phyloP scores from a whole-genome alignment of 2,888 invertebrate species.

The Bhutanitis thaidina region DNA sequence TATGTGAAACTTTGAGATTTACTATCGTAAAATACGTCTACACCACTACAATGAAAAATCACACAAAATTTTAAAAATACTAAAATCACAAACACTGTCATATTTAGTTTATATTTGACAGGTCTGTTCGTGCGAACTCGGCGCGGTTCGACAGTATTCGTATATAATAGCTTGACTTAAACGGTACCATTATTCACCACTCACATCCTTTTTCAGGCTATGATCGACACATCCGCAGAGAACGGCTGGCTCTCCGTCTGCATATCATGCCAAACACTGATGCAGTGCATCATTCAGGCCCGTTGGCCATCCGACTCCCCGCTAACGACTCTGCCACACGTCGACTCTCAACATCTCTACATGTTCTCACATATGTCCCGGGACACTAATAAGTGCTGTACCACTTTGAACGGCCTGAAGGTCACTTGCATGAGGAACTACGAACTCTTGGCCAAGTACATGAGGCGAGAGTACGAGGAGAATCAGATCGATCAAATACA shows the following conservation, averaged over 20 bases:
- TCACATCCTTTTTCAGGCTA: slow-evolving; percentile 83
- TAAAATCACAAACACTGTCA: too few species aligned
- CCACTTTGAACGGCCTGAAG: slow-evolving; percentile 81
- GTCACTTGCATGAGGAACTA: slow-evolving; percentile 76
- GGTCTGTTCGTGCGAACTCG: too few species aligned
- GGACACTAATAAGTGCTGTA: slow-evolving; percentile 55
- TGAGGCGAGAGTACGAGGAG: slow-evolving; percentile 83
- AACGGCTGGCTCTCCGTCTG: slow-evolving; percentile 93
- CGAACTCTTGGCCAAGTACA: slow-evolving; percentile 79
- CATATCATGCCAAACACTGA: slow-evolving; percentile 86
- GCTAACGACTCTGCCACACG: slow-evolving; percentile 87
- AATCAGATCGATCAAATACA: slow-evolving; percentile 82
- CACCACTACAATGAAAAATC: too few species aligned
- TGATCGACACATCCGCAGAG: slow-evolving; percentile 96
- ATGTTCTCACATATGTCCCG: slow-evolving; percentile 76
- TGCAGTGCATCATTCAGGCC: slow-evolving; percentile 96
- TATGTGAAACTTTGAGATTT: too few species aligned
- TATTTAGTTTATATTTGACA: too few species aligned
- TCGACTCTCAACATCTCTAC: slow-evolving; percentile 83
- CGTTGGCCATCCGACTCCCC: slow-evolving; percentile 90
- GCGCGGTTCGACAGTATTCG: too few species aligned
- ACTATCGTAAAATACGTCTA: too few species aligned
- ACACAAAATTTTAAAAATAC: too few species aligned
- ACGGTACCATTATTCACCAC: too few species aligned
- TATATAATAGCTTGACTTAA: too few species aligned